Evolutionary conservation across 1,140 invertebrate species (phyloP), one percentile per base, ranked within the genome.

Genomic region (Meloidogyne floridensis): DNA sequence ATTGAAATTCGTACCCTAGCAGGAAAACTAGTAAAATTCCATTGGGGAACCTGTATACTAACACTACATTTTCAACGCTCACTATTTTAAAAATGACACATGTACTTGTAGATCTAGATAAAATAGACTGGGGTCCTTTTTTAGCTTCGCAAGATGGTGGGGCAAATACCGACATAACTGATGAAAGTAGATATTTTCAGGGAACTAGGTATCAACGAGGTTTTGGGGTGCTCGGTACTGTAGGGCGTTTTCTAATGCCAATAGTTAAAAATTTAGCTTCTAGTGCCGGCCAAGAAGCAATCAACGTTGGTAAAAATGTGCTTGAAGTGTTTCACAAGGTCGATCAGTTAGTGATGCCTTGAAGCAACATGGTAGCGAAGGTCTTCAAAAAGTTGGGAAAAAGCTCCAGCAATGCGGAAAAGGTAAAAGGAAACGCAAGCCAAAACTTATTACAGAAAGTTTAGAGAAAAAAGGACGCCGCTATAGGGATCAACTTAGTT

Each of bases 51-150:
- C n/a, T 13, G 18, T 20, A 70, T 78, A 11, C 9, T 78, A 4
- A 59, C 53, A 10, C n/a, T 78, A 10, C 76, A 78, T 78, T 78
- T 78, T 78, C 65, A 47, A 69, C 76, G 56, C 8, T 54, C n/a
- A 18, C 54, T 78, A 42, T 78, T 78, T 70, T 78, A 78, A 77
- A 11, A 8, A 78, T 42, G 53, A 78, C 76, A 70, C 76, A 78
- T 11, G 20, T 78, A 1, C 9, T 8, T 4, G 18, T 78, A n/a
- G 59, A 69, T 42, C 43, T 59, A 3, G 76, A 78, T 70, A n/a
- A 20, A 18, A 59, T 78, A 13, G 43, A 78, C 5, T 78, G 76
- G 76, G 15, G 20, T 3, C 54, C 53, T 2, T 71, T 59, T 4
- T 70, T 78, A 6, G 54, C 53, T 0, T 2, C 59, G 2, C 53